These are phyloP conservation scores for Sparus aurata DNA, from an alignment of 2,797 vertebrate species.

Conservation along the genomic window DNA sequence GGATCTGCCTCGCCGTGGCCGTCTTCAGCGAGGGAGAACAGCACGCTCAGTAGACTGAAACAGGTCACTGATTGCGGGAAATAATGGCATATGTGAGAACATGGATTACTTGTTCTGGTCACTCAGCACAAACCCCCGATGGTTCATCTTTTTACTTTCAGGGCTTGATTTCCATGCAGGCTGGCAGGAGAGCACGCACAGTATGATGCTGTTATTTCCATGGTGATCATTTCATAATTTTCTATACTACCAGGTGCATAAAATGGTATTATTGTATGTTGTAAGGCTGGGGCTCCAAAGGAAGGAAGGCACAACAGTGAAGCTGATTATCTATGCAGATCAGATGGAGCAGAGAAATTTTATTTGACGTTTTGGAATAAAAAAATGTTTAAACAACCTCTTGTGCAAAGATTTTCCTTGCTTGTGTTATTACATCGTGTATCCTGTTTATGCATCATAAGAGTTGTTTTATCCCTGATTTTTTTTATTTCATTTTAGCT, in stretches of 20 bases:
- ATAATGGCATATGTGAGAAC: slow-evolving; percentile 2
- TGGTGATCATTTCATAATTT: not conserved
- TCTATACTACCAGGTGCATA: not conserved
- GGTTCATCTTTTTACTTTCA: not conserved
- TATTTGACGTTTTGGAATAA: not conserved
- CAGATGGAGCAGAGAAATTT: not conserved
- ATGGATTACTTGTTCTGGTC: not conserved
- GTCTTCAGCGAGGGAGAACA: not conserved
- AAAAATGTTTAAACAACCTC: not conserved
- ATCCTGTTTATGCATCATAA: too few relatives aligned
- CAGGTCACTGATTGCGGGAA: slow-evolving; percentile 24
- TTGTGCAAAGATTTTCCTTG: not conserved
- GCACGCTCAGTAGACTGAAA: slow-evolving; percentile 4
- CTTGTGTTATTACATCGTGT: not conserved
- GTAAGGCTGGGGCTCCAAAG: not conserved
- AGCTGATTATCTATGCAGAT: slow-evolving; percentile 1
- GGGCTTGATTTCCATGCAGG: not conserved
- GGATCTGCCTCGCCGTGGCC: not conserved
- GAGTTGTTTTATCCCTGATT: not conserved
- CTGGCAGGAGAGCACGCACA: not conserved
- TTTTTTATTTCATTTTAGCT: too few relatives aligned
- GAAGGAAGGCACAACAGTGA: not conserved
- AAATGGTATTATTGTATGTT: not conserved
- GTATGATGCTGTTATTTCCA: not conserved
- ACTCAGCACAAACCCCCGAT: not conserved